A percentile compares a stretch with the other conserved stretches of the same genome.
phyloP scores from a whole-genome alignment of 2,113 vertebrate genomes.

The Sterrhoptilus dennistouni region DNA sequence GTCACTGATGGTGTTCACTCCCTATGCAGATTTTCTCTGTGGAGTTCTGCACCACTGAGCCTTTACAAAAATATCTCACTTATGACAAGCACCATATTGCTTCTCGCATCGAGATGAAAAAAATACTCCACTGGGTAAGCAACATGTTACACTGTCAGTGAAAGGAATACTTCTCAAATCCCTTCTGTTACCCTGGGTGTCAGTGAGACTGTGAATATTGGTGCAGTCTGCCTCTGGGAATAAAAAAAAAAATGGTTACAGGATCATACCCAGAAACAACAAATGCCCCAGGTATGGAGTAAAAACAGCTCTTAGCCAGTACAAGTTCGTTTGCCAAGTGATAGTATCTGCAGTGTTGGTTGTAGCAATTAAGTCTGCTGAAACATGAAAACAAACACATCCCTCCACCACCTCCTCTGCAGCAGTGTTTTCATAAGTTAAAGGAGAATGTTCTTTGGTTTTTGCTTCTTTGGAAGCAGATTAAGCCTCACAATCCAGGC shows the following conservation, averaged over 20 bases:
- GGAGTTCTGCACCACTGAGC: not conserved
- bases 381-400: constrained; percentile 47
- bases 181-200: not conserved
- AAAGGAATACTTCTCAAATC: not conserved
- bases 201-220: not conserved
- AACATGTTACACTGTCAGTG: not conserved
- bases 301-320: constrained; percentile 38
- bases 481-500: not conserved
- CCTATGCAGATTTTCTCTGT: not conserved
- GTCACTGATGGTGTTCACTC: not conserved
- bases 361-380: constrained; percentile 57
- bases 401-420: not conserved
- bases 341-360: constrained; percentile 40
- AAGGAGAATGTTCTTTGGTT: not conserved
- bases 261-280: constrained; percentile 30
- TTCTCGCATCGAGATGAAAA: constrained; percentile 9
- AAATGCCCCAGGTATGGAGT: constrained; percentile 42
- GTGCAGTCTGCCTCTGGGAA: constrained; percentile 38
- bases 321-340: constrained; percentile 50
- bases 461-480: not conserved
- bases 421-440: not conserved
- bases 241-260: not conserved
- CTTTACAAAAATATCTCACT: constrained; percentile 18
- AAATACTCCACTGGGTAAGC: not conserved
- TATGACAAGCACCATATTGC: constrained; percentile 49